Evolutionary conservation across 2,113 vertebrate genomes (phyloP), one percentile per base, ranked within the genome.

Genomic region (Gnathonemus echidnorhynchus): DNA sequence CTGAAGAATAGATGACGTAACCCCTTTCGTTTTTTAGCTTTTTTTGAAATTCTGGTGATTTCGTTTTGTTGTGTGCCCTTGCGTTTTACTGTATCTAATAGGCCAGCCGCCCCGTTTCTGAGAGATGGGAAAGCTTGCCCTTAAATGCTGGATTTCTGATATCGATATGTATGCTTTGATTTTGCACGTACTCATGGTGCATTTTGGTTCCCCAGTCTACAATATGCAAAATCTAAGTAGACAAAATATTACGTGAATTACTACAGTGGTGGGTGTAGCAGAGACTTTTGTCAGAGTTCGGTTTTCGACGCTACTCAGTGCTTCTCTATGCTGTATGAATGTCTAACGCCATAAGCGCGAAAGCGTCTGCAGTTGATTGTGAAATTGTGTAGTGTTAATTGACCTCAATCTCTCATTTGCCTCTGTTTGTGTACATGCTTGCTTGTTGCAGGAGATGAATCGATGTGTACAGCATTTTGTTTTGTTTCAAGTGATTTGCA

Each of bases 1-100:
- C 95, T 31, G 35, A 58, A 35, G 53, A 88, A 53, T 88, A 88
- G 24, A 39, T 1, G 19, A 15, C 0, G 19, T 52, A 31, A 45
- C 27, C 24, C 48, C n/a, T 35, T n/a, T 62, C 2, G 10, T 19
- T 77, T 19, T 77, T 74, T 24, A 70, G n/a, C 31, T 74, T 88
- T 48, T 52, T 70, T 88, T 89, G 27, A 80, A 24, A 27, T 89
- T 77, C 49, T 35, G 13, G 46, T 53, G 48, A 24, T 89, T 77
- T 46, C 0, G 17, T 53, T 35, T 88, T 49, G 53, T 21, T 58
- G 31, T 56, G 49, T 88, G 9, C 27, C 52, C 35, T 48, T 87
- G 27, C 49, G 10, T 46, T 24, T 46, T 48, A 85, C 83, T 85
- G 46, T 87, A 50, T 87, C 45, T 50, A 35, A 48, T 50, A 53